Percentiles rank a stretch among this genome's conserved stretches.
Conservation (phyloP, 1,140 invertebrate genomes). For the Caenorhabditis tropicalis region DNA sequence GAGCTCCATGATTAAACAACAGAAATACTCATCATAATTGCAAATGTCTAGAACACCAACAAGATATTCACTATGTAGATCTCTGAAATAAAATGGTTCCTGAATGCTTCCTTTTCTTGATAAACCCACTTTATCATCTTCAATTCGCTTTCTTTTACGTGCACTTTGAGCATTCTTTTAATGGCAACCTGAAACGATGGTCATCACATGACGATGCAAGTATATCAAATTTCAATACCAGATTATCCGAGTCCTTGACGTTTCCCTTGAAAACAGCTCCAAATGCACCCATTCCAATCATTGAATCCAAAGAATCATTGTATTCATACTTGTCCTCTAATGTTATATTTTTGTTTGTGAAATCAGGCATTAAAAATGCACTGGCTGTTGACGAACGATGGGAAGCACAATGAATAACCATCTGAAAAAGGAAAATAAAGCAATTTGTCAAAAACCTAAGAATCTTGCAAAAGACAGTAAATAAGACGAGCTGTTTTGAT, state of each 20-base stretch:
- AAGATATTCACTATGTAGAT: constrained; percentile 57
- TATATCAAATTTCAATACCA: not conserved
- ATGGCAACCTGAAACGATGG: constrained; percentile 51
- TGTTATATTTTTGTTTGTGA: constrained; percentile 72
- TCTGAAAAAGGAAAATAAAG: not conserved
- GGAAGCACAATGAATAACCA: constrained; percentile 25
- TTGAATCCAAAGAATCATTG: constrained; percentile 47
- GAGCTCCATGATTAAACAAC: constrained; percentile 68
- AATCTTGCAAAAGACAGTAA: not conserved
- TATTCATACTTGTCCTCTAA: constrained; percentile 78
- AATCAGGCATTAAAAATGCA: constrained; percentile 45
- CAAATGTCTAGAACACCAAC: constrained; percentile 67
- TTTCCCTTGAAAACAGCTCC: constrained; percentile 60
- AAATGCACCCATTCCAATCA: constrained; percentile 63
- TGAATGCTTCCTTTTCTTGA: not conserved
- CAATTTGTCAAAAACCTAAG: not conserved
- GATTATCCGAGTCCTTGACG: constrained; percentile 31
- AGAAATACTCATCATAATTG: constrained; percentile 55
- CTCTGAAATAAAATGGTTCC: constrained; percentile 11
- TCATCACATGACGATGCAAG: not conserved
- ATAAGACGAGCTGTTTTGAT: not conserved
- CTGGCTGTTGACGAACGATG: constrained; percentile 25
- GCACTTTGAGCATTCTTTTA: constrained; percentile 58
- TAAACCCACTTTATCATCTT: constrained; percentile 46
- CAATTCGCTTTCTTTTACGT: constrained; percentile 57